Percentiles rank a stretch among this genome's conserved stretches.
Evolutionary conservation across 2,888 invertebrate genomes (phyloP).

Genomic region (Formica aserva): DNA sequence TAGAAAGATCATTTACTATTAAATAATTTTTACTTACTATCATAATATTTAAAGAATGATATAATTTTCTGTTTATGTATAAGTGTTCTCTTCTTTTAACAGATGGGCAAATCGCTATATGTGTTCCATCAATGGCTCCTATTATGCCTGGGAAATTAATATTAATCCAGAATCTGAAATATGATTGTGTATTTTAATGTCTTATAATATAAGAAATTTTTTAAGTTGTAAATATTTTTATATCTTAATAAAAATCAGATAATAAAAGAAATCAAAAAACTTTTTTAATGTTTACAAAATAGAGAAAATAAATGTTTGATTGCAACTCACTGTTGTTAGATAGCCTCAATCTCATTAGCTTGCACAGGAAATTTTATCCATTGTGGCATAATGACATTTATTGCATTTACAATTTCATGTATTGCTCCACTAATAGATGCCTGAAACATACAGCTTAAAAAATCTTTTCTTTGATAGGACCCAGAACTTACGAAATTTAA

Average conservation of each 20-base stretch:
- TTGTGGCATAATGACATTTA: too few species aligned
- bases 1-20: too few species aligned
- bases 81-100: neutral
- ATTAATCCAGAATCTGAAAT: slow-evolving; percentile 15
- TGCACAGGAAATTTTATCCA: too few species aligned
- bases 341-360: too few species aligned
- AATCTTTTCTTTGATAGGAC: slow-evolving; percentile 12
- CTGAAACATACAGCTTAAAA: neutral
- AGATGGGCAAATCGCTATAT: neutral
- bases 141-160: neutral
- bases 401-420: neutral
- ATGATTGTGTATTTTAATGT: too few species aligned
- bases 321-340: too few species aligned
- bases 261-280: too few species aligned
- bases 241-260: too few species aligned
- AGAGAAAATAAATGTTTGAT: too few species aligned
- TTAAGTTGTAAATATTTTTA: too few species aligned
- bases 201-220: too few species aligned
- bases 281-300: too few species aligned
- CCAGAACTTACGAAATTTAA: neutral
- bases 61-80: slow-evolving; percentile 3
- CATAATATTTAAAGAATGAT: slow-evolving; percentile 5
- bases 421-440: neutral
- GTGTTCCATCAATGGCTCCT: slow-evolving; percentile 13
- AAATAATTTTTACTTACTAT: neutral